phyloP scores from a whole-genome alignment of 2,113 vertebrate genomes.

The Myrmophylax atrothorax region DNA sequence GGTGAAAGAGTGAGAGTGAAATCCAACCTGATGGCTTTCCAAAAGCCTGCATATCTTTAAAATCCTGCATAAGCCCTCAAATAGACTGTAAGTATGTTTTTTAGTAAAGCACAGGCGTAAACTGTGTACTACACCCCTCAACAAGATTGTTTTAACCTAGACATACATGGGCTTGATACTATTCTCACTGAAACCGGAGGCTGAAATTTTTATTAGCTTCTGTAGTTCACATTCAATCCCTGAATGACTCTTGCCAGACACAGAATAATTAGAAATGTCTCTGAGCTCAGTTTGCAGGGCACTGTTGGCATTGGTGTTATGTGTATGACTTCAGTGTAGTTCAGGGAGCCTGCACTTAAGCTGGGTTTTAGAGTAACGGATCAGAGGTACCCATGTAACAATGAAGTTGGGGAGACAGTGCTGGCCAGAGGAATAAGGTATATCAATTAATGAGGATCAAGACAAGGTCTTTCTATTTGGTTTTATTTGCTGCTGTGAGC shows the following conservation, averaged over 20 bases:
- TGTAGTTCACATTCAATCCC: background rate
- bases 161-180: background rate
- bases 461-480: background rate
- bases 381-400: background rate
- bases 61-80: background rate
- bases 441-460: background rate
- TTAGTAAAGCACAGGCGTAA: background rate
- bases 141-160: background rate
- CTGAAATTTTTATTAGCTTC: slow-evolving; percentile 2
- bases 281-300: background rate
- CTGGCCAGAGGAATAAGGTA: background rate
- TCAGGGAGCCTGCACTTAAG: background rate
- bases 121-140: background rate
- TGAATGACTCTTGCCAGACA: background rate
- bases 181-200: background rate
- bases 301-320: background rate
- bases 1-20: background rate
- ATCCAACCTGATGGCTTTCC: background rate
- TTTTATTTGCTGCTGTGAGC: background rate
- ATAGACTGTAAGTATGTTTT: background rate
- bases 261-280: background rate
- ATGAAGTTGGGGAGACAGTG: background rate
- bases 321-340: background rate
- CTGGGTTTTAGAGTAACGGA: background rate
- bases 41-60: background rate